A percentile compares a stretch with the other conserved stretches of the same genome.
These are phyloP conservation scores for Callipepla californica DNA, from an alignment of 2,113 vertebrate genomes.

Conservation along the genomic window DNA sequence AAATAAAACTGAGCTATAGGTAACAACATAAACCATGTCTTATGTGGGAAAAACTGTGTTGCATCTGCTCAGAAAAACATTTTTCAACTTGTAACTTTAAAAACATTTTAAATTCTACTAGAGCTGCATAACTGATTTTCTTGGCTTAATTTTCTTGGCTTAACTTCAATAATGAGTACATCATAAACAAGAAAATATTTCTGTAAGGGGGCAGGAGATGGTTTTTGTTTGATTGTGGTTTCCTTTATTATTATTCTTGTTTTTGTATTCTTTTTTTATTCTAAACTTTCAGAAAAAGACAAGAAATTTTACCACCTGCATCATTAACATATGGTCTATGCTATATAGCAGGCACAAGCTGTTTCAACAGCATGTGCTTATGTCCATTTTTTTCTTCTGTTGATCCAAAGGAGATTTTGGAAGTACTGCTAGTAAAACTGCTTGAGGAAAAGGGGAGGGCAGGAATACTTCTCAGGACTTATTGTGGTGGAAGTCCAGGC, in stretches of 20 bases:
- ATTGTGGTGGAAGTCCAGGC: not conserved
- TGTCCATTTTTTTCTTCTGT: not conserved
- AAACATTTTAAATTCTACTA: not conserved
- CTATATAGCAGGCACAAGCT: not conserved
- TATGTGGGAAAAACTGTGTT: not conserved
- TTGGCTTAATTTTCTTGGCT: not conserved
- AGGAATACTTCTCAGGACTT: not conserved
- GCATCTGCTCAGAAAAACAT: not conserved
- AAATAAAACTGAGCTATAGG: not conserved
- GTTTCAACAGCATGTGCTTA: not conserved
- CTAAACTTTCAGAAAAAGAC: not conserved
- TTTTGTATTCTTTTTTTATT: not conserved
- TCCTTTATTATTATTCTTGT: not conserved
- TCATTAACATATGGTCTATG: not conserved
- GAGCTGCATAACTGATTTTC: not conserved
- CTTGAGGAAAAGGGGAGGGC: not conserved
- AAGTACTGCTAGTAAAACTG: not conserved
- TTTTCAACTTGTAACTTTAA: not conserved
- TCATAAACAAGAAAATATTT: not conserved
- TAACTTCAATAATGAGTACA: not conserved
- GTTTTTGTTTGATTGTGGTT: not conserved
- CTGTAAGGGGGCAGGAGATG: not conserved
- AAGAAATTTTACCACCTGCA: not conserved
- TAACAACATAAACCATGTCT: not conserved
- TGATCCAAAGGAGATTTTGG: not conserved